phyloP scores from a whole-genome alignment of 1,140 invertebrate genomes.

The Zaprionus davidi region DNA sequence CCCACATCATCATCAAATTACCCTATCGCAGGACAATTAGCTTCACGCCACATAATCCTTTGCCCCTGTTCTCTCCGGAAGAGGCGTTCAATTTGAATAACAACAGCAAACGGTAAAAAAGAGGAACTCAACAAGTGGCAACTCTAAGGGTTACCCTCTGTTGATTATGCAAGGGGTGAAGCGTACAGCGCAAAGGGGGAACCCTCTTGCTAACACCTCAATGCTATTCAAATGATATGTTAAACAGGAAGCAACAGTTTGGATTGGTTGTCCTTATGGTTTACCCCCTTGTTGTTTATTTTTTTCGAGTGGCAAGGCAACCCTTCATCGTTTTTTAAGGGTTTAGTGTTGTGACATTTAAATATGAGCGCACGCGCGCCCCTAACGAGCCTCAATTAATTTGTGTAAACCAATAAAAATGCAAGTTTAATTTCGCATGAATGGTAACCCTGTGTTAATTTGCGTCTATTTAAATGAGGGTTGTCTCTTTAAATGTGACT shows the following conservation, averaged over 20 bases:
- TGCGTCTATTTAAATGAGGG: constrained; percentile 61
- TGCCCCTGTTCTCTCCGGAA: constrained; percentile 29
- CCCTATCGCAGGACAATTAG: constrained; percentile 67
- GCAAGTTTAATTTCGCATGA: constrained; percentile 61
- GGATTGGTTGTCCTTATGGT: constrained; percentile 27
- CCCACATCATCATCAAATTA: constrained; percentile 46
- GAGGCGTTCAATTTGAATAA: constrained; percentile 74
- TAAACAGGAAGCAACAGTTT: constrained; percentile 75
- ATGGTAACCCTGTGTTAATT: constrained; percentile 54
- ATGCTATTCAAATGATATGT: constrained; percentile 80
- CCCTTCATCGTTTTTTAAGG: constrained; percentile 51
- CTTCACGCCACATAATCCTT: constrained; percentile 73
- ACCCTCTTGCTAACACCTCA: constrained; percentile 64
- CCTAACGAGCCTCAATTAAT: constrained; percentile 57
- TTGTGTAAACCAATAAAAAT: constrained; percentile 82
- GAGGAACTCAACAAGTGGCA: constrained; percentile 65
- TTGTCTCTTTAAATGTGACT: constrained; percentile 29
- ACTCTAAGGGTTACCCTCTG: constrained; percentile 29
- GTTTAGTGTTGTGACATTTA: constrained; percentile 71
- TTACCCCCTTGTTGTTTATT: constrained; percentile 8
- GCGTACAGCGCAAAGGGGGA: constrained; percentile 22
- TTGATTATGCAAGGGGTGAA: constrained; percentile 8
- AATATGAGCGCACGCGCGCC: constrained; percentile 66
- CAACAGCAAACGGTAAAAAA: constrained; percentile 15
- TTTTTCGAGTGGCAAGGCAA: constrained; percentile 47